Evolutionary conservation across 2,888 invertebrate species (phyloP).

Genomic region (Oxycera nigricornis): DNA sequence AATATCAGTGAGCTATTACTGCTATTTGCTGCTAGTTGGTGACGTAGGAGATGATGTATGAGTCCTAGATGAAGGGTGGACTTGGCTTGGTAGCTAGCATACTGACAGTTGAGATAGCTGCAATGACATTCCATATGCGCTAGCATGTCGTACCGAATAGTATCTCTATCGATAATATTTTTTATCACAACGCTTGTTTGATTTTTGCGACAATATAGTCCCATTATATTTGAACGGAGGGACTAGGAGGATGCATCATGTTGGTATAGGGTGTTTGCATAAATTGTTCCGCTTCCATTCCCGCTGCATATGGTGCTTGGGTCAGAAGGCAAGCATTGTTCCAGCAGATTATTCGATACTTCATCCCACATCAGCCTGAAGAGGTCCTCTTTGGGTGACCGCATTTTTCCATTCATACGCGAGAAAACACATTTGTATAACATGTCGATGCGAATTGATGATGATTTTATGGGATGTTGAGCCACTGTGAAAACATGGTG

Average conservation of each 20-base stretch:
- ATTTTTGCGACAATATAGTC: background rate
- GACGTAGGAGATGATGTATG: background rate
- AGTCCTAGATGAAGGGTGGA: background rate
- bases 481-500: background rate
- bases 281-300: too few species aligned
- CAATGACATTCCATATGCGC: background rate
- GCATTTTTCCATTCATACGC: background rate
- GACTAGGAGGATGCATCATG: background rate
- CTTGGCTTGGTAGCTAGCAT: too few species aligned
- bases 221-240: background rate
- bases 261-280: background rate
- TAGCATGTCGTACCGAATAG: background rate
- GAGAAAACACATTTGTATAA: background rate
- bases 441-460: background rate
- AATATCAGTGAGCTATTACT: background rate
- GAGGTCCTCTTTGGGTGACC: background rate
- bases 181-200: background rate
- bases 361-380: background rate
- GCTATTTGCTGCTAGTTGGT: background rate
- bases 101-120: background rate
- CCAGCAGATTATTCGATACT: background rate
- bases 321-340: background rate
- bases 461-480: background rate
- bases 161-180: background rate
- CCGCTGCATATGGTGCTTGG: background rate